phyloP scores from a whole-genome alignment of 1,140 invertebrate species.

The Drosophila triauraria region DNA sequence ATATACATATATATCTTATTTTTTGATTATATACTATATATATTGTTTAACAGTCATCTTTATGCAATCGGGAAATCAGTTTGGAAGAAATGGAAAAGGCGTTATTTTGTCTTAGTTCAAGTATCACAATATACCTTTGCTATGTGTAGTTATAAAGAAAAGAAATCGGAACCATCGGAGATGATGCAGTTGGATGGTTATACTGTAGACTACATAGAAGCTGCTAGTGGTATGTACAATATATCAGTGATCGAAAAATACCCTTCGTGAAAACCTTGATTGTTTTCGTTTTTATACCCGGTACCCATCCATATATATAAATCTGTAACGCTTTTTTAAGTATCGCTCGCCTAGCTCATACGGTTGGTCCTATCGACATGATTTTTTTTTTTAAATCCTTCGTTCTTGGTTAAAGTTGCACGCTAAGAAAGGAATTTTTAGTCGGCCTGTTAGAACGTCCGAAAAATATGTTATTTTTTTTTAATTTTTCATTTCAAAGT shows the following conservation, averaged over 20 bases:
- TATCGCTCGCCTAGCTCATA: too few species aligned
- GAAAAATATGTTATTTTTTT: too few species aligned
- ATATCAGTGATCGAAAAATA: background rate
- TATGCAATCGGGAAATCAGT: constrained; percentile 98
- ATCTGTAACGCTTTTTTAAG: too few species aligned
- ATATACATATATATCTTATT: constrained; percentile 56
- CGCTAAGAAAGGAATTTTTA: too few species aligned
- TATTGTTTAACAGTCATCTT: constrained; percentile 89
- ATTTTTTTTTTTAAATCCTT: too few species aligned
- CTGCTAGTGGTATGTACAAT: constrained; percentile 90
- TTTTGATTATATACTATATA: background rate
- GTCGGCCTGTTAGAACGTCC: too few species aligned
- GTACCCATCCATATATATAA: too few species aligned
- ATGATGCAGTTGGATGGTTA: constrained; percentile 99
- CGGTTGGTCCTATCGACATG: too few species aligned
- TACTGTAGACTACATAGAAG: constrained; percentile 99
- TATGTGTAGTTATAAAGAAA: constrained; percentile 99
- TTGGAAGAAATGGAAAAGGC: constrained; percentile 99
- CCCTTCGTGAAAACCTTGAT: background rate
- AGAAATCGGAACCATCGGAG: constrained; percentile 99
- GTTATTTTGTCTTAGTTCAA: constrained; percentile 99
- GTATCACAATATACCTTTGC: constrained; percentile 99
- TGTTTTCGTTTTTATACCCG: background rate
- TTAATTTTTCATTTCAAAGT: too few species aligned
- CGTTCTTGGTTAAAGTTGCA: too few species aligned